Conservation (phyloP, 2,888 invertebrate genomes). For the Hemaris fuciformis region DNA sequence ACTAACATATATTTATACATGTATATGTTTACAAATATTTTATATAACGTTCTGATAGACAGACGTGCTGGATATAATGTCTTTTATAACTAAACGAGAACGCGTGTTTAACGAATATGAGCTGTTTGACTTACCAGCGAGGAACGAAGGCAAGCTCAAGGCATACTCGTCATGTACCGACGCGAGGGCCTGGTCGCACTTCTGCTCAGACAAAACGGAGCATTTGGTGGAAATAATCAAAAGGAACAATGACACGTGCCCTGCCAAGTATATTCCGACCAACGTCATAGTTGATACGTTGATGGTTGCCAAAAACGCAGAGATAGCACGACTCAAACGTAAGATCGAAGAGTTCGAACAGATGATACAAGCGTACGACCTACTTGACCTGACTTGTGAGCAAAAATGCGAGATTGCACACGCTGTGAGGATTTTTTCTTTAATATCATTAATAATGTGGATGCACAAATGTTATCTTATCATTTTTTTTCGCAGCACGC, state of each 20-base stretch:
- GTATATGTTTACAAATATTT: constrained; percentile 51
- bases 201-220: constrained; percentile 77
- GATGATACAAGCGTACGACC: constrained; percentile 66
- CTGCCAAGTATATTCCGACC: constrained; percentile 67
- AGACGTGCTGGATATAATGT: constrained; percentile 53
- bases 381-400: constrained; percentile 64
- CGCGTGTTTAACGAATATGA: constrained; percentile 75
- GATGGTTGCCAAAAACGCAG: constrained; percentile 73
- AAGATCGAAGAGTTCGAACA: constrained; percentile 74
- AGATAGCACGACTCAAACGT: constrained; percentile 70
- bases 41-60: constrained; percentile 41
- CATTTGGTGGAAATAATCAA: constrained; percentile 80
- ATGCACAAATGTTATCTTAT: background rate
- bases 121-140: constrained; percentile 63
- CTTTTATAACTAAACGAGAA: constrained; percentile 76
- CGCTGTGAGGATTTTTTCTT: constrained; percentile 51
- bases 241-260: constrained; percentile 62
- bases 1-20: constrained; percentile 51
- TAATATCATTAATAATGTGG: background rate
- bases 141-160: constrained; percentile 80
- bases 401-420: constrained; percentile 70
- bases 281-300: constrained; percentile 70
- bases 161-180: constrained; percentile 80
- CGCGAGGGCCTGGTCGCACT: constrained; percentile 81
- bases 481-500: constrained; percentile 58